Conservation (phyloP, 2,797 vertebrate genomes). For the Furcifer pardalis region DNA sequence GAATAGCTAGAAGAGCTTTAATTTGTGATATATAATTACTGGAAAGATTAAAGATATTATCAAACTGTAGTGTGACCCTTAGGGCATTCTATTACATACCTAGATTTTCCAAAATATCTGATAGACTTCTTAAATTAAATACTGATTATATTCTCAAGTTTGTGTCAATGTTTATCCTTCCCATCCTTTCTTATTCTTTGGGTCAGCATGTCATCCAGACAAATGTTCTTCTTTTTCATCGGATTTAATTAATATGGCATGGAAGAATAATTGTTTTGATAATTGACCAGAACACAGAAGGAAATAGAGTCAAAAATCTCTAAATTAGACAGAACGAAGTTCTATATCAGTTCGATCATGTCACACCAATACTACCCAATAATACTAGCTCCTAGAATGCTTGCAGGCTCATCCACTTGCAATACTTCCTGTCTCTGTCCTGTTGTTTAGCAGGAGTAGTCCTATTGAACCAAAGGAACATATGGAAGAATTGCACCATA, state of each 20-base stretch:
- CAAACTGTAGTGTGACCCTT: slow-evolving; percentile 46
- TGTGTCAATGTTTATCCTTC: not conserved
- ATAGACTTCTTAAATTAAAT: slow-evolving; percentile 35
- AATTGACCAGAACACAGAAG: slow-evolving; percentile 43
- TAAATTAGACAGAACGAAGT: slow-evolving; percentile 51
- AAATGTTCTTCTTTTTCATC: slow-evolving; percentile 16
- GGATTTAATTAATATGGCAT: slow-evolving; percentile 46
- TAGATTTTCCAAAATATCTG: slow-evolving; percentile 34
- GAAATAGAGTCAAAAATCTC: slow-evolving; percentile 56
- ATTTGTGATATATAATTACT: slow-evolving; percentile 47
- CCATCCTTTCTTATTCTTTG: slow-evolving; percentile 26
- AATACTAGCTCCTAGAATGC: not conserved
- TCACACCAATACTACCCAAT: not conserved
- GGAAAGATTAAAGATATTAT: slow-evolving; percentile 57
- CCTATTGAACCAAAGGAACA: too few relatives aligned
- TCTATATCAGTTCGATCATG: not conserved
- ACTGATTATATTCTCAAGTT: not conserved
- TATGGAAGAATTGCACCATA: too few relatives aligned
- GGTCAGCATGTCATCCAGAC: not conserved
- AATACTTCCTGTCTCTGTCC: too few relatives aligned
- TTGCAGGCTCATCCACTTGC: not conserved
- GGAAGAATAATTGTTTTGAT: slow-evolving; percentile 45
- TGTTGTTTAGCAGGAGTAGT: too few relatives aligned
- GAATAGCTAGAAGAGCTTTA: slow-evolving; percentile 40
- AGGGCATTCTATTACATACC: slow-evolving; percentile 43